Evolutionary conservation across 30 jellyfish, hydroid and myxozoan species (phyloP).

Genomic region (Aurelia sp.): DNA sequence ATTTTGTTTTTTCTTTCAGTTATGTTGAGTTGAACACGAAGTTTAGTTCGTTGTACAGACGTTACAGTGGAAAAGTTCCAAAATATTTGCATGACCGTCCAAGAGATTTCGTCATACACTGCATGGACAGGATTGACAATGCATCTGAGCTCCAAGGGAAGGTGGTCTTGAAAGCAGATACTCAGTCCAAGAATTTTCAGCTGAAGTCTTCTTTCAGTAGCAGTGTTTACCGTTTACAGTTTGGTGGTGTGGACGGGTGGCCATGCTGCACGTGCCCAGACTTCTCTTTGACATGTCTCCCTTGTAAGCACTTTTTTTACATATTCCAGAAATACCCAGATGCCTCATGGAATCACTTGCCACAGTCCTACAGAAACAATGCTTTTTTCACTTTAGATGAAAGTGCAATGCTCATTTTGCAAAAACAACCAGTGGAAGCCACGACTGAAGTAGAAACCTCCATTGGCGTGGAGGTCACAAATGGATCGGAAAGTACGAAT

Average conservation of each 20-base stretch:
- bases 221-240: not conserved
- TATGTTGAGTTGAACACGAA: slow-evolving; percentile 23
- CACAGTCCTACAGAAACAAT: not conserved
- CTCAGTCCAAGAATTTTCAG: not conserved
- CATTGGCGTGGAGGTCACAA: too few species aligned
- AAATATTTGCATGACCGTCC: slow-evolving; percentile 25
- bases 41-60: slow-evolving; percentile 1
- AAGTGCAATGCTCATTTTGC: not conserved
- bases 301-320: slow-evolving; percentile 23
- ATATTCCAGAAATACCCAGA: slow-evolving; percentile 23
- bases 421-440: not conserved
- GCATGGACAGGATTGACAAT: slow-evolving; percentile 5
- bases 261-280: slow-evolving; percentile 23
- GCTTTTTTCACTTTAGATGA: slow-evolving; percentile 12
- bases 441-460: not conserved
- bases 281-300: slow-evolving; percentile 15
- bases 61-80: slow-evolving; percentile 11
- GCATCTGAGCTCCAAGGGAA: not conserved
- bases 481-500: too few species aligned
- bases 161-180: not conserved
- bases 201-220: not conserved
- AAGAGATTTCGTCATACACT: slow-evolving; percentile 3
- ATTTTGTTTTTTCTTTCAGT: not conserved
- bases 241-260: not conserved
- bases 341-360: slow-evolving; percentile 1